These are phyloP conservation scores for Tryphoninae sp. DNA, from an alignment of 2,888 invertebrate species.

Conservation along the genomic window DNA sequence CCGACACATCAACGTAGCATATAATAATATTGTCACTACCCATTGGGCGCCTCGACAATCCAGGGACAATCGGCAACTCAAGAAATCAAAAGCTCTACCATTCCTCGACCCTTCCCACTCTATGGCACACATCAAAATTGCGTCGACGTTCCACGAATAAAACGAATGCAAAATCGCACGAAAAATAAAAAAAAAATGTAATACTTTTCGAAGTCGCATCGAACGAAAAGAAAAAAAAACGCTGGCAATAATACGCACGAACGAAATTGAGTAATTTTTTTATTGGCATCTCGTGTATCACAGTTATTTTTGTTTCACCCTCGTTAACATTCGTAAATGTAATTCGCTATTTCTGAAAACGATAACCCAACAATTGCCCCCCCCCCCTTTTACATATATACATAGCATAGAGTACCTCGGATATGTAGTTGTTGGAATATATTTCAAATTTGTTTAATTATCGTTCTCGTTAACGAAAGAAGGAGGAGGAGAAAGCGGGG, in stretches of 20 bases:
- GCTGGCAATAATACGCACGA: background rate
- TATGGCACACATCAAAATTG: no score
- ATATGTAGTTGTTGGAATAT: background rate
- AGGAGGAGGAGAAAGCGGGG: background rate
- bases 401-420: background rate
- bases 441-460: constrained; percentile 41
- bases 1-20: no score
- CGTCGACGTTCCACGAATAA: no score
- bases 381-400: background rate
- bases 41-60: no score
- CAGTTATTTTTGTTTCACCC: background rate
- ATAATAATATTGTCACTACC: no score
- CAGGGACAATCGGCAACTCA: no score
- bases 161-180: no score
- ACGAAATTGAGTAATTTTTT: constrained; percentile 5
- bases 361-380: background rate
- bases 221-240: background rate
- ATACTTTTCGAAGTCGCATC: no score
- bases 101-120: no score
- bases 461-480: constrained; percentile 29
- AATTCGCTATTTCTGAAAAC: background rate
- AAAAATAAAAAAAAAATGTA: no score
- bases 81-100: no score
- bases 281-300: constrained; percentile 13
- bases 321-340: background rate